A percentile compares a stretch with the other conserved stretches of the same genome.
These are phyloP conservation scores for Tubulanus polymorphus DNA, from an alignment of 2,888 invertebrate species.

Conservation along the genomic window DNA sequence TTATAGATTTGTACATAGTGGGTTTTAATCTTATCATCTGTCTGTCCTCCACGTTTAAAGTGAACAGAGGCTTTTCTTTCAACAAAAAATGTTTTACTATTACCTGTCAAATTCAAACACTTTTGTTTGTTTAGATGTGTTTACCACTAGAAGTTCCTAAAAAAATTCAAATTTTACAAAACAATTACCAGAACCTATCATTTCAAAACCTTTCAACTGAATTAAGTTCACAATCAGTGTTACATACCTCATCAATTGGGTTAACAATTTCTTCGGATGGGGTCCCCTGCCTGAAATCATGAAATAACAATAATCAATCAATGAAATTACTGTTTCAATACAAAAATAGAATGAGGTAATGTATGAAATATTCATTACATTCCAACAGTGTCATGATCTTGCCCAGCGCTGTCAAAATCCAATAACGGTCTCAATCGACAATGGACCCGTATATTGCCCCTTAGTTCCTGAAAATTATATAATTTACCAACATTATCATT, in stretches of 20 bases:
- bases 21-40: too few relatives aligned
- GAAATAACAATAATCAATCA: neutral
- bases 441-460: constrained; percentile 45
- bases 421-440: constrained; percentile 39
- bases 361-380: too few relatives aligned
- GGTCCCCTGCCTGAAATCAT: constrained; percentile 29
- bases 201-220: too few relatives aligned
- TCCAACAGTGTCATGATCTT: constrained; percentile 27
- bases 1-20: too few relatives aligned
- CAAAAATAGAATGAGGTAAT: too few relatives aligned
- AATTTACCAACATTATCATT: neutral
- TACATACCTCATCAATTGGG: constrained; percentile 42
- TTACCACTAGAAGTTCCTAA: constrained; percentile 40
- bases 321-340: neutral
- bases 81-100: neutral
- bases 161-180: constrained; percentile 10
- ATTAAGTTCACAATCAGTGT: too few relatives aligned
- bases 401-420: constrained; percentile 38
- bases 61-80: too few relatives aligned
- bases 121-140: constrained; percentile 39
- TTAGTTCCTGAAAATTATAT: constrained; percentile 31
- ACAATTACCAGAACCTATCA: neutral
- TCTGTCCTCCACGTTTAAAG: too few relatives aligned
- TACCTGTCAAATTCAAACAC: constrained; percentile 46
- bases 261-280: constrained; percentile 41